These are phyloP conservation scores for Neofelis nebulosa DNA, from an alignment of 2,113 vertebrate genomes.

Conservation along the genomic window DNA sequence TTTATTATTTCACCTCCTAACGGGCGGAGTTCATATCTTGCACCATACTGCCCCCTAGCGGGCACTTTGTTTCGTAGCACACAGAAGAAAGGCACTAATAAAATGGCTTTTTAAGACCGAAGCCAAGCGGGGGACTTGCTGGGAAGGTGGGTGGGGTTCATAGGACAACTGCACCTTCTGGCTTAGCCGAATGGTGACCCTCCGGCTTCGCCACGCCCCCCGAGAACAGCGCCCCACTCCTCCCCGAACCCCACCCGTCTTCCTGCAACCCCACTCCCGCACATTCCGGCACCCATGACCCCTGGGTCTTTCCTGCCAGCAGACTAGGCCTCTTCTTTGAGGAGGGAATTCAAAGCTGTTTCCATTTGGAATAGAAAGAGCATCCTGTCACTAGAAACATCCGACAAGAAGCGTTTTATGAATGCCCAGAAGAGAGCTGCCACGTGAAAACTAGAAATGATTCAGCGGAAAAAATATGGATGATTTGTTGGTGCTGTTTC, in stretches of 20 bases:
- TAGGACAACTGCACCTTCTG: neutral
- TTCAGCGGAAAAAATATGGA: neutral
- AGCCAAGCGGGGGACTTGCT: fast-evolving
- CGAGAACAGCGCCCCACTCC: neutral
- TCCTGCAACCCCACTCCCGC: neutral
- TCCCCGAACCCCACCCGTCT: neutral
- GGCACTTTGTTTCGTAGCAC: neutral
- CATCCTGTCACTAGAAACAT: neutral
- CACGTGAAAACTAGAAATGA: neutral
- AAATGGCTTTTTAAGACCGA: neutral
- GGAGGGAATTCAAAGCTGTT: neutral
- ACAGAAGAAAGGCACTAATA: neutral
- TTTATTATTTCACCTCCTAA: neutral
- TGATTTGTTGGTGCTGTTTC: neutral
- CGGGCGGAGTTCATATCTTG: neutral
- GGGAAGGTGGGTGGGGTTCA: neutral
- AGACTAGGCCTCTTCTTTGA: neutral
- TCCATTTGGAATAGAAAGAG: neutral
- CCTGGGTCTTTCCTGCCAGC: neutral
- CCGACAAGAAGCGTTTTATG: neutral
- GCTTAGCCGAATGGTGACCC: fast-evolving
- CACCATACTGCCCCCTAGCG: neutral
- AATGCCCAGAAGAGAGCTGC: neutral
- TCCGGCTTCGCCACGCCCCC: neutral
- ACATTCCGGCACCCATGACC: neutral